Evolutionary conservation across 2,888 invertebrate genomes (phyloP).

Genomic region (Pyrochroa serraticornis): DNA sequence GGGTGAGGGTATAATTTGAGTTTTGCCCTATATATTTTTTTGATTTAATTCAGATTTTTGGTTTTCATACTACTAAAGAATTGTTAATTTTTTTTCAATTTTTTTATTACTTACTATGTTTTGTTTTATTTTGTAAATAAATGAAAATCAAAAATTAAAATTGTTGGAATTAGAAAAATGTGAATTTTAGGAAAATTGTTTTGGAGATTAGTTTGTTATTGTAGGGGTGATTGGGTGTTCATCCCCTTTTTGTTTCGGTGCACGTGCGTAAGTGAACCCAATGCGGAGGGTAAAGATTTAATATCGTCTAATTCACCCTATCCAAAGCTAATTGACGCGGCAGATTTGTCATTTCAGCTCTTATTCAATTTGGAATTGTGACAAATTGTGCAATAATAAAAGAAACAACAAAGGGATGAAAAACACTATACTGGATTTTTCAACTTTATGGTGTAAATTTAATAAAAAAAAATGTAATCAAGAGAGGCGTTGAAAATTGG

Average conservation of each 20-base stretch:
- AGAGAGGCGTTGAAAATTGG: too few relatives aligned
- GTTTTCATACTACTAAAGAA: too few relatives aligned
- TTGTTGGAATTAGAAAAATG: not conserved
- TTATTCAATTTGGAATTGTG: slow-evolving; percentile 15
- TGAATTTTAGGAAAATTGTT: not conserved
- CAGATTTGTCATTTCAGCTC: slow-evolving; percentile 16
- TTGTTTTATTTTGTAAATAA: not conserved
- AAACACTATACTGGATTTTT: too few relatives aligned
- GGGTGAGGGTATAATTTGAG: not conserved
- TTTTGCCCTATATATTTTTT: not conserved
- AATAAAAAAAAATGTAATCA: too few relatives aligned
- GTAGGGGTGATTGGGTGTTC: slow-evolving; percentile 13
- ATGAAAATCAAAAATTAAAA: too few relatives aligned
- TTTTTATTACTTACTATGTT: too few relatives aligned
- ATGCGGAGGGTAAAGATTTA: slow-evolving; percentile 23
- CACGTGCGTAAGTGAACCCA: slow-evolving; percentile 24
- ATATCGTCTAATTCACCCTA: slow-evolving; percentile 27
- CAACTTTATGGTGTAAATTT: too few relatives aligned
- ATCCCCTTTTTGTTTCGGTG: slow-evolving; percentile 13
- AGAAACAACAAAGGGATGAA: too few relatives aligned
- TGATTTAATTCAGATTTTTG: not conserved
- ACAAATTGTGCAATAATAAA: slow-evolving; percentile 14
- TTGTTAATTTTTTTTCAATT: too few relatives aligned
- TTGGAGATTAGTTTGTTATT: not conserved
- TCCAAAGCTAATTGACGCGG: slow-evolving; percentile 31